Evolutionary conservation across 2,888 invertebrate genomes (phyloP).

Genomic region (Litoditis marina): DNA sequence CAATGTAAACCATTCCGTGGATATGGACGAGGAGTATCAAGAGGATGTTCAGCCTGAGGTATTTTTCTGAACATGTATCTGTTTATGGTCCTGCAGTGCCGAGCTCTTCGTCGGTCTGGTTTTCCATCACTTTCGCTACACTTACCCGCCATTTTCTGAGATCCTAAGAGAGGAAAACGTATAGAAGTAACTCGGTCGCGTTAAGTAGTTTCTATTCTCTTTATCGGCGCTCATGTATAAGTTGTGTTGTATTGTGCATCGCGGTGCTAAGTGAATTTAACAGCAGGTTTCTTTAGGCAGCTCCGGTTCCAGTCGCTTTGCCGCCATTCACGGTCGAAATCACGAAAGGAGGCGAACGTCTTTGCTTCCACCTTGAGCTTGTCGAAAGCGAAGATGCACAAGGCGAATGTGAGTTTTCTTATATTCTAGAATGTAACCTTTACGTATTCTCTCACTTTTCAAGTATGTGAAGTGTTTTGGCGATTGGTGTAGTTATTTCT

Average conservation of each 20-base stretch:
- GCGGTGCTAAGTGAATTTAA: too few relatives aligned
- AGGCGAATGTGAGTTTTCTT: slow-evolving; percentile 62
- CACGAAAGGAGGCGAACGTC: slow-evolving; percentile 71
- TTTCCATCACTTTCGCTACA: too few relatives aligned
- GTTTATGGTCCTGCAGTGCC: not conserved
- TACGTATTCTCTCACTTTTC: too few relatives aligned
- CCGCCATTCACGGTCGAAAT: slow-evolving; percentile 88
- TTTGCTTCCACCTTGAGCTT: slow-evolving; percentile 57
- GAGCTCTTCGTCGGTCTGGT: not conserved
- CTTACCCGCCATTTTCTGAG: too few relatives aligned
- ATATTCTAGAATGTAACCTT: too few relatives aligned
- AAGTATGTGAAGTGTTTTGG: too few relatives aligned
- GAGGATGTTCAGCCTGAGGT: slow-evolving; percentile 30
- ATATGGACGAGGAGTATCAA: slow-evolving; percentile 70
- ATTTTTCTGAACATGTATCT: not conserved
- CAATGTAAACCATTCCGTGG: slow-evolving; percentile 92
- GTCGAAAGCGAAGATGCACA: slow-evolving; percentile 56
- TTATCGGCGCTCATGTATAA: not conserved
- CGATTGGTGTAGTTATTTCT: too few relatives aligned
- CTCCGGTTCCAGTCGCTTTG: slow-evolving; percentile 69
- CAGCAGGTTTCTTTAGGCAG: slow-evolving; percentile 22
- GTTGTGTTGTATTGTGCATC: too few relatives aligned
- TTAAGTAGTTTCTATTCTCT: not conserved
- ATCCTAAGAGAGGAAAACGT: too few relatives aligned
- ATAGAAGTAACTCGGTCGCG: too few relatives aligned